Evolutionary conservation across 2,113 vertebrate species (phyloP).

Genomic region (Tyto alba): DNA sequence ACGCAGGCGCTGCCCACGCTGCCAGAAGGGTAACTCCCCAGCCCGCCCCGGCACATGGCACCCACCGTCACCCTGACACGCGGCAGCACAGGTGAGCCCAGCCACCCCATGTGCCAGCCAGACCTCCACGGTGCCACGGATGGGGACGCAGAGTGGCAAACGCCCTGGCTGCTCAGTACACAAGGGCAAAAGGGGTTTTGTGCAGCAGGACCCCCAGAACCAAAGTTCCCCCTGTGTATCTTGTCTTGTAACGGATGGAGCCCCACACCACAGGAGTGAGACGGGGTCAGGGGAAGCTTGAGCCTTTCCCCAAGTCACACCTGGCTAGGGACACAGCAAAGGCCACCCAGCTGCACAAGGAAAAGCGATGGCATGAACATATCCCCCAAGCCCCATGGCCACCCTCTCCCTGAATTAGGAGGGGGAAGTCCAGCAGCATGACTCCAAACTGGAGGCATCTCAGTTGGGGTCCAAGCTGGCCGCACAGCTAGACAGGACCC

Average conservation of each 20-base stretch:
- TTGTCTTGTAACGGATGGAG: neutral
- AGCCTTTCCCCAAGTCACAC: neutral
- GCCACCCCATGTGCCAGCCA: rapidly evolving
- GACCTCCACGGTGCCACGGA: rapidly evolving
- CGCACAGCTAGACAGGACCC: neutral
- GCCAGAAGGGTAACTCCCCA: slow-evolving; percentile 24
- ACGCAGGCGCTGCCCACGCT: slow-evolving; percentile 19
- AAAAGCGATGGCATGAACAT: rapidly evolving
- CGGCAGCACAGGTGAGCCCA: rapidly evolving
- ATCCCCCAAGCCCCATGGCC: rapidly evolving
- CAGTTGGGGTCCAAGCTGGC: neutral
- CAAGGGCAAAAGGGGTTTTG: rapidly evolving
- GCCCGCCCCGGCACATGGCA: rapidly evolving
- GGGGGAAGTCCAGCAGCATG: neutral
- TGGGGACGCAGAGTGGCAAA: neutral
- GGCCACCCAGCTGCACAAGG: neutral
- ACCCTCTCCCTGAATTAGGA: rapidly evolving
- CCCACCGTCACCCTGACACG: rapidly evolving
- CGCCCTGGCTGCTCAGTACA: rapidly evolving
- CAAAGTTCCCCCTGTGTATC: neutral
- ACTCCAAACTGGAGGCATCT: neutral
- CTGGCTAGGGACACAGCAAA: neutral
- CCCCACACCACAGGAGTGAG: rapidly evolving
- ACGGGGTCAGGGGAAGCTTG: neutral
- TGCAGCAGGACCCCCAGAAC: rapidly evolving